phyloP scores from a whole-genome alignment of 2,797 vertebrate species.

The Cirrhinus mrigala region DNA sequence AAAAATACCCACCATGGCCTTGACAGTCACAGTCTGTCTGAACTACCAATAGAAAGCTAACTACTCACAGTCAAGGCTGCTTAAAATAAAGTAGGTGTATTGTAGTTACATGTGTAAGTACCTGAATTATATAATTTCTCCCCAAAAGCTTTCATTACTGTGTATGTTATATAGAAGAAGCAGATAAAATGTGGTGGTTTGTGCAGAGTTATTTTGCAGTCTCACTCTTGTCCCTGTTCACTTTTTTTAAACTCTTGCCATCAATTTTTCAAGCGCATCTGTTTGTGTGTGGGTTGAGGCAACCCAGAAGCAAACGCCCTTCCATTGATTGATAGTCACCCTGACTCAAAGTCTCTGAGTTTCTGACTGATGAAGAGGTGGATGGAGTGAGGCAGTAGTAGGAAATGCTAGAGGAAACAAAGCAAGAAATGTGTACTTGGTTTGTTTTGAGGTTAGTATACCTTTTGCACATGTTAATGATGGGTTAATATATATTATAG shows the following conservation, averaged over 20 bases:
- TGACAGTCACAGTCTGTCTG: background rate
- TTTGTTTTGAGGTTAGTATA: background rate
- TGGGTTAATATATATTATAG: background rate
- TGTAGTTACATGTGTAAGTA: background rate
- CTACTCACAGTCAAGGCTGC: background rate
- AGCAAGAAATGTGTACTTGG: background rate
- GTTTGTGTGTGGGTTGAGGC: constrained; percentile 3
- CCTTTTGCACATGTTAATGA: background rate
- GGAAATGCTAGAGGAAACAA: background rate
- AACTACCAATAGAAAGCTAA: background rate
- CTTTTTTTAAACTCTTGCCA: background rate
- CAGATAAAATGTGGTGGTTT: background rate
- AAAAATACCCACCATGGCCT: background rate
- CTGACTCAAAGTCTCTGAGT: background rate
- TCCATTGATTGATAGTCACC: constrained; percentile 25
- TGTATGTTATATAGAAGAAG: background rate
- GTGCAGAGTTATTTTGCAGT: background rate
- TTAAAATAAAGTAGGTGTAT: background rate
- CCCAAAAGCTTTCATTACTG: background rate
- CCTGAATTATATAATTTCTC: background rate
- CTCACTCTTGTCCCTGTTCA: background rate
- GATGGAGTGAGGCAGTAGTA: background rate
- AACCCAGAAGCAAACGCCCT: background rate
- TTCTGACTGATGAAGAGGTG: constrained; percentile 22
- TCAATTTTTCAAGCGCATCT: constrained; percentile 8